Conservation (phyloP, 2,888 invertebrate genomes). For the Thysanoteuthis rhombus region DNA sequence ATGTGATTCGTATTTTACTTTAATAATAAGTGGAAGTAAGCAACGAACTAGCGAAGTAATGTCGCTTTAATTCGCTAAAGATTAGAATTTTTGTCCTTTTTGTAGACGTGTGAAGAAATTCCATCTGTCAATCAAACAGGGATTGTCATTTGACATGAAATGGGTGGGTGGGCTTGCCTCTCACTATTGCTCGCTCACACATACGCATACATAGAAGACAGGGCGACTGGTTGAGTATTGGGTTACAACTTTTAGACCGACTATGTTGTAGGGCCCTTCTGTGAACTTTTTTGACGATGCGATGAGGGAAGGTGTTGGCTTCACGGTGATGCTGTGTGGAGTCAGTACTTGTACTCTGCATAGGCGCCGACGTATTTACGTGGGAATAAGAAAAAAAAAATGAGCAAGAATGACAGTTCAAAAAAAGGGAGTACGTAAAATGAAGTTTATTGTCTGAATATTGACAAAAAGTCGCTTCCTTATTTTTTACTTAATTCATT, state of each 20-base stretch:
- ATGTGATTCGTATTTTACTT: not conserved
- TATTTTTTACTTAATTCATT: not conserved
- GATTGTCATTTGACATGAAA: not conserved
- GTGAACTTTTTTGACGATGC: not conserved
- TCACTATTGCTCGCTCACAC: not conserved
- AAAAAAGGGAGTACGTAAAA: not conserved
- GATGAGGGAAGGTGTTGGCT: conserved; percentile 12
- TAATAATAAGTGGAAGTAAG: not conserved
- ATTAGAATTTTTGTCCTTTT: conserved; percentile 12
- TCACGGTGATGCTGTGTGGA: not conserved
- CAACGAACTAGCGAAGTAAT: not conserved
- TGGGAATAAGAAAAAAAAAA: not conserved
- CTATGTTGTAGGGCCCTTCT: conserved; percentile 12
- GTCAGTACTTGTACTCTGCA: not conserved
- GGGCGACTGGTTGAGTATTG: not conserved
- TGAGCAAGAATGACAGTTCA: not conserved
- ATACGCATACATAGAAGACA: not conserved
- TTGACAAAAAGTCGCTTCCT: not conserved
- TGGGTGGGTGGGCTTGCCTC: conserved; percentile 12
- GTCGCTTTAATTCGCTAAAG: not conserved
- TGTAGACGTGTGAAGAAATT: conserved; percentile 12
- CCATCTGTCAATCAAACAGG: not conserved
- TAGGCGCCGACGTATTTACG: not conserved
- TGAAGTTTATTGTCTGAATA: not conserved
- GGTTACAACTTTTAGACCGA: not conserved